Percentiles rank a stretch among this genome's conserved stretches.
Evolutionary conservation across 2,113 vertebrate genomes (phyloP).

Genomic region (Brachyhypopomus occidentalis): DNA sequence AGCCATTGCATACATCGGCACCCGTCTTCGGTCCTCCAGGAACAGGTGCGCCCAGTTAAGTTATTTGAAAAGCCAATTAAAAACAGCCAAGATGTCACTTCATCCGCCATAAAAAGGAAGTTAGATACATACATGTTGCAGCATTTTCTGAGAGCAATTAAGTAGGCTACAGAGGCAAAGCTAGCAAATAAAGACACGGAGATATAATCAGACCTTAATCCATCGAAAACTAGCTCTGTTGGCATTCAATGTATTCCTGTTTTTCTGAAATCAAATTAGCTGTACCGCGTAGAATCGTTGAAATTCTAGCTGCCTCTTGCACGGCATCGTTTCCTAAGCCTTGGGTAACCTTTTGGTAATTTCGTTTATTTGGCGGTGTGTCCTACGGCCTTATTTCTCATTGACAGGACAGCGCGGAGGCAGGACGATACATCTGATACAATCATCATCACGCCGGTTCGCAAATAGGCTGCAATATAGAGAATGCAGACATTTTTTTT

Average conservation of each 20-base stretch:
- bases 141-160: background rate
- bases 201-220: too few species aligned
- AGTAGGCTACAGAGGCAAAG: background rate
- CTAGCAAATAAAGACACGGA: too few species aligned
- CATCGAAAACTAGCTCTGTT: background rate
- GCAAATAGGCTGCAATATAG: background rate
- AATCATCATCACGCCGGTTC: background rate
- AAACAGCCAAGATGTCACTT: constrained; percentile 1
- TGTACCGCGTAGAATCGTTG: background rate
- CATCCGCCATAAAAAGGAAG: constrained; percentile 1
- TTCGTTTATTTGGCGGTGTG: background rate
- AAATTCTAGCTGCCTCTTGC: background rate
- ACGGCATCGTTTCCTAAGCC: background rate
- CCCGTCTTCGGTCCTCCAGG: background rate
- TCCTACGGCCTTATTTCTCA: background rate
- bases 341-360: background rate
- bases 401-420: background rate
- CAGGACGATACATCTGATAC: background rate
- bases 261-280: background rate
- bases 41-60: constrained; percentile 59
- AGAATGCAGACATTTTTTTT: background rate
- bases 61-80: background rate
- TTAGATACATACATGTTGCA: background rate
- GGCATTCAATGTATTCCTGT: background rate
- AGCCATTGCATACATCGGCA: constrained; percentile 73